Evolutionary conservation across 2,113 vertebrate genomes (phyloP).

Genomic region (Vireo altiloquus): DNA sequence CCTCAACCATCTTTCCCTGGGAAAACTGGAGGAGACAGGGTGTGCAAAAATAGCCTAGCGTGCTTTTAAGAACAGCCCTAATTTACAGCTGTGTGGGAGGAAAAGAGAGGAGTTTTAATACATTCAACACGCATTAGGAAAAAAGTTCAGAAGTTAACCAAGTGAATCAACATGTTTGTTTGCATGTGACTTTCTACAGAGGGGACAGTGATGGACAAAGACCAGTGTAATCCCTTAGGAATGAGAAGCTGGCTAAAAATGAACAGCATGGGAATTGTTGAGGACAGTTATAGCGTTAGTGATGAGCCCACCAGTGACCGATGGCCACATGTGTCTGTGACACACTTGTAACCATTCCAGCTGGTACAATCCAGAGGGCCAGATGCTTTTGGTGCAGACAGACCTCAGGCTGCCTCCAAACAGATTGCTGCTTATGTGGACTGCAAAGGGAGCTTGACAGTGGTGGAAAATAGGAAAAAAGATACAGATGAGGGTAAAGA

Average conservation of each 20-base stretch:
- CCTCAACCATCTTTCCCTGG: neutral
- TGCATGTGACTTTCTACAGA: neutral
- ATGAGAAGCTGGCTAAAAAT: neutral
- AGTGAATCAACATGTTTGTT: slow-evolving; percentile 8
- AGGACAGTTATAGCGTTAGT: neutral
- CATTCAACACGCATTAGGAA: neutral
- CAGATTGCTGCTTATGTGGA: neutral
- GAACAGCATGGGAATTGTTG: neutral
- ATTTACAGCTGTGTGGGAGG: neutral
- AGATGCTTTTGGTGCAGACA: neutral
- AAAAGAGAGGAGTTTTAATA: neutral
- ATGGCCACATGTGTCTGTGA: rapidly evolving
- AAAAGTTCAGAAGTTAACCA: slow-evolving; percentile 7
- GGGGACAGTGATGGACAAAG: neutral
- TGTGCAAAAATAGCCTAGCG: neutral
- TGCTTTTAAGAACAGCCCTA: neutral
- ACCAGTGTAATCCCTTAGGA: slow-evolving; percentile 7
- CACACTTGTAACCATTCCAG: neutral
- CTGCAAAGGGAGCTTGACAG: neutral
- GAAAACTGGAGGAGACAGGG: neutral
- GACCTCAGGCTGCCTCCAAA: neutral
- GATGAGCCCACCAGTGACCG: neutral
- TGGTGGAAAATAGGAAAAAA: neutral
- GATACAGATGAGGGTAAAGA: neutral
- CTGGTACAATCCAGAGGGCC: neutral